Conservation (phyloP, 2,113 vertebrate genomes). For the Siphamia tubifer region DNA sequence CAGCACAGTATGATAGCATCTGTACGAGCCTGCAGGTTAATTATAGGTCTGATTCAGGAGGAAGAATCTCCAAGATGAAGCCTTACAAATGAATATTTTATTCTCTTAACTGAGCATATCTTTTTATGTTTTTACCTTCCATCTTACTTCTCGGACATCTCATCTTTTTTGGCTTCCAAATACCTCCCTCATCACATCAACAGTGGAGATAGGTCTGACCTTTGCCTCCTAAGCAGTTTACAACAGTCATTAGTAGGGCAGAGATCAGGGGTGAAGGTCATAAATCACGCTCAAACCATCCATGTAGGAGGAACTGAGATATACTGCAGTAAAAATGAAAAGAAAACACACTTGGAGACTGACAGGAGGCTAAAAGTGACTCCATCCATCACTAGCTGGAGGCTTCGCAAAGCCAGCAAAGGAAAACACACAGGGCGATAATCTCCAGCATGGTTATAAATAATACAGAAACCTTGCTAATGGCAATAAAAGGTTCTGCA, state of each 20-base stretch:
- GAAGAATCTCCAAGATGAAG: constrained; percentile 8
- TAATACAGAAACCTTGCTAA: constrained; percentile 67
- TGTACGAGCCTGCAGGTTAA: constrained; percentile 40
- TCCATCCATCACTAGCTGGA: constrained; percentile 63
- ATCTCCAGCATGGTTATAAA: constrained; percentile 66
- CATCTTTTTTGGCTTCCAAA: constrained; percentile 8
- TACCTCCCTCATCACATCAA: constrained; percentile 34
- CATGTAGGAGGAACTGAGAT: constrained; percentile 47
- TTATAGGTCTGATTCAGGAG: constrained; percentile 46
- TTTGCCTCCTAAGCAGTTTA: constrained; percentile 60
- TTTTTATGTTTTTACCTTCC: neutral
- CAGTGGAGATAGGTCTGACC: constrained; percentile 45
- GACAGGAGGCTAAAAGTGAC: constrained; percentile 69
- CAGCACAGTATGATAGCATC: neutral
- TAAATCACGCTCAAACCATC: constrained; percentile 69
- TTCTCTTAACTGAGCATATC: neutral
- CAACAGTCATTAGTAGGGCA: constrained; percentile 69
- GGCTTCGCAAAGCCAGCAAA: constrained; percentile 52
- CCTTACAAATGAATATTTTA: constrained; percentile 20
- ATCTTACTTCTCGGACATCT: constrained; percentile 4
- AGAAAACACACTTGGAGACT: constrained; percentile 63
- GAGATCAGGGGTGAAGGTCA: constrained; percentile 55
- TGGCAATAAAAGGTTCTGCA: constrained; percentile 58
- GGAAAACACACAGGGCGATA: constrained; percentile 64
- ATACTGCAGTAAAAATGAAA: constrained; percentile 55